Conservation (phyloP, 2,113 vertebrate species). For the Nicator chloris region DNA sequence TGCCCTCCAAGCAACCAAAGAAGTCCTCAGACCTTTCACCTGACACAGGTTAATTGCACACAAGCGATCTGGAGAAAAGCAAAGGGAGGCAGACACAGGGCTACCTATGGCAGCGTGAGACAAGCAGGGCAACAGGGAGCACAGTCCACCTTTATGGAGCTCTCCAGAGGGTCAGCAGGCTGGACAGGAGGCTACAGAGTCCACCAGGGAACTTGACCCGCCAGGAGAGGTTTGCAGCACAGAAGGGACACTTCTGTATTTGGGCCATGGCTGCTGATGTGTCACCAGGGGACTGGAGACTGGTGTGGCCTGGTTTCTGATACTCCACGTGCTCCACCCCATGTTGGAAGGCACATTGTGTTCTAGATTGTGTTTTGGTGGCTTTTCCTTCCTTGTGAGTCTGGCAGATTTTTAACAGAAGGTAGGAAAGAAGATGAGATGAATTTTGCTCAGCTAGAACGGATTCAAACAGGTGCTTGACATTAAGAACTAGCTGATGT, state of each 20-base stretch:
- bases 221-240: neutral
- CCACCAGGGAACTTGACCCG: neutral
- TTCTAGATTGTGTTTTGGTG: neutral
- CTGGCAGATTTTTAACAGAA: neutral
- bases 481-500: neutral
- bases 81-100: neutral
- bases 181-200: neutral
- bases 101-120: neutral
- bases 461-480: neutral
- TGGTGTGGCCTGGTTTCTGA: neutral
- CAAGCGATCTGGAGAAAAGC: neutral
- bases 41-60: neutral
- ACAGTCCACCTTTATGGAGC: neutral
- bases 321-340: neutral
- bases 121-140: neutral
- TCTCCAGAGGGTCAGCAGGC: neutral
- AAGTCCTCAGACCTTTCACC: neutral
- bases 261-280: neutral
- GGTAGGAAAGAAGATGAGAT: fast-evolving
- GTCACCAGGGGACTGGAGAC: fast-evolving
- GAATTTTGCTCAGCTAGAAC: neutral
- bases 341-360: neutral
- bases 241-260: fast-evolving
- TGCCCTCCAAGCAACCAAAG: neutral
- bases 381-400: neutral